Conservation (phyloP, 2,888 invertebrate genomes). For the Ferrisia virgata region DNA sequence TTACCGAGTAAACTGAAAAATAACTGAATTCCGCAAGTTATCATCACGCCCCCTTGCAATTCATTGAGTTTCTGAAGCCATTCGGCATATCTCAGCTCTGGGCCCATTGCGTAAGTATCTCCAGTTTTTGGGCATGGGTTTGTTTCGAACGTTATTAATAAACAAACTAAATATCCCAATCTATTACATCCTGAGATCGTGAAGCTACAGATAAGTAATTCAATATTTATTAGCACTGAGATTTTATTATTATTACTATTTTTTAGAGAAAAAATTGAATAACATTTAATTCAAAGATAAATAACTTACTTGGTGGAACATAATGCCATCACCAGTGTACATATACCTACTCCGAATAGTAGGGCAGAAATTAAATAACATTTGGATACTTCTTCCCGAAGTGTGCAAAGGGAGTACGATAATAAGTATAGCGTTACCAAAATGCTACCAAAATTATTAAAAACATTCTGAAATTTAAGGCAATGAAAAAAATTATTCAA, state of each 20-base stretch:
- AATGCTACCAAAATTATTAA: neutral
- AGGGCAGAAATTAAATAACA: conserved; percentile 20
- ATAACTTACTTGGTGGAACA: conserved; percentile 7
- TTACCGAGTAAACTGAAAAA: conserved; percentile 47
- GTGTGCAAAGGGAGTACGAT: neutral
- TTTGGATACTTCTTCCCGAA: conserved; percentile 29
- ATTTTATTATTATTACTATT: too few species aligned
- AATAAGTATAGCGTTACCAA: neutral
- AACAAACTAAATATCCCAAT: conserved; percentile 35
- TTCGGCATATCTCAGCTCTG: conserved; percentile 35
- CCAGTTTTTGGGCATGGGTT: conserved; percentile 38
- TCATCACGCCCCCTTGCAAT: conserved; percentile 47
- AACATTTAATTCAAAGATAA: neutral
- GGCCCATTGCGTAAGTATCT: conserved; percentile 48
- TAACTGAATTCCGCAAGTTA: conserved; percentile 41
- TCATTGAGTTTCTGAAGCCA: conserved; percentile 46
- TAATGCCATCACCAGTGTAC: neutral
- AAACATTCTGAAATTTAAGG: conserved; percentile 1
- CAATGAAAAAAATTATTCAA: neutral
- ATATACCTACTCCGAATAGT: neutral
- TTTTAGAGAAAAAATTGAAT: neutral
- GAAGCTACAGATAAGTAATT: conserved; percentile 4
- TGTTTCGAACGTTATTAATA: neutral
- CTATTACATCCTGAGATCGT: neutral
- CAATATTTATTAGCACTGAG: too few species aligned